Percentiles rank a stretch among this genome's conserved stretches.
Conservation (phyloP, 2,888 invertebrate genomes). For the Beris chalybata region DNA sequence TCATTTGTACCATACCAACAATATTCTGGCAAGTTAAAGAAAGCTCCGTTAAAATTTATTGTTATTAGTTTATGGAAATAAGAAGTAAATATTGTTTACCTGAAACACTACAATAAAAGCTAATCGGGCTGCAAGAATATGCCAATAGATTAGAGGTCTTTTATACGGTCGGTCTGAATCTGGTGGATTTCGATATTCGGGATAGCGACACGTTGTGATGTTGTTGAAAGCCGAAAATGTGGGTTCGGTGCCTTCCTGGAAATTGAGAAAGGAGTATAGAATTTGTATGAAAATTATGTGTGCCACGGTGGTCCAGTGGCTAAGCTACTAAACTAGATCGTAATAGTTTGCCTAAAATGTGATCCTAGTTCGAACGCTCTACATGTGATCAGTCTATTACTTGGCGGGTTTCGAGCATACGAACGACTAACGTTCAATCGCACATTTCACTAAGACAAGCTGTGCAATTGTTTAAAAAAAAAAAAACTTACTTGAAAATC, state of each 20-base stretch:
- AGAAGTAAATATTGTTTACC: constrained; percentile 44
- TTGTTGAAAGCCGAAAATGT: constrained; percentile 49
- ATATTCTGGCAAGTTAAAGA: constrained; percentile 62
- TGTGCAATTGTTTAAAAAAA: too few relatives aligned
- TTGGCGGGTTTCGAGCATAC: too few relatives aligned
- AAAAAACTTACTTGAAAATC: constrained; percentile 58
- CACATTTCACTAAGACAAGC: too few relatives aligned
- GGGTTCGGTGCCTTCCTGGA: constrained; percentile 49
- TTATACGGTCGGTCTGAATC: constrained; percentile 59
- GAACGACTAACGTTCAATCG: too few relatives aligned
- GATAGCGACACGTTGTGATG: constrained; percentile 62
- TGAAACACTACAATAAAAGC: constrained; percentile 78
- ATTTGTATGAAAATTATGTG: too few relatives aligned
- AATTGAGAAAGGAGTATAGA: constrained; percentile 14
- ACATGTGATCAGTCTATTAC: too few relatives aligned
- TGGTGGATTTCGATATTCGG: constrained; percentile 69
- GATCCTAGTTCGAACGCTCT: too few relatives aligned
- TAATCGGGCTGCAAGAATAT: constrained; percentile 70
- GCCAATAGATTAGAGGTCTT: constrained; percentile 71
- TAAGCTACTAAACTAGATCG: too few relatives aligned
- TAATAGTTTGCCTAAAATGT: too few relatives aligned
- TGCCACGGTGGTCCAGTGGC: too few relatives aligned
- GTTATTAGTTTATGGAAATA: background rate
- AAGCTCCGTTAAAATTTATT: background rate
- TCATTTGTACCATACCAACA: constrained; percentile 70